Evolutionary conservation across 2,888 invertebrate genomes (phyloP).

Genomic region (Aphrophora alni): DNA sequence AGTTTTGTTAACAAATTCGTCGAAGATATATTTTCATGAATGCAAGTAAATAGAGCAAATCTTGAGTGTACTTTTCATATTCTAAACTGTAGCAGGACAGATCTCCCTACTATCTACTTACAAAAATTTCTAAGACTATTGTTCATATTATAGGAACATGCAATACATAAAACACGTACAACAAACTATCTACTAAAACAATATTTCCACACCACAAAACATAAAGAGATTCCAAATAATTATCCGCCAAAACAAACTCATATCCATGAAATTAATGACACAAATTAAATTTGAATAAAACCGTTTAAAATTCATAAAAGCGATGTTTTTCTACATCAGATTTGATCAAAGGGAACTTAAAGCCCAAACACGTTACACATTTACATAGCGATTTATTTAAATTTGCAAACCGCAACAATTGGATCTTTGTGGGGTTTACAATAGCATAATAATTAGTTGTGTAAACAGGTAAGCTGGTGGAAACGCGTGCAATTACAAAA

Average conservation of each 20-base stretch:
- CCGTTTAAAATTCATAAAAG: constrained; percentile 32
- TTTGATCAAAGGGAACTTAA: background rate
- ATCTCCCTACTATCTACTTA: too few species aligned
- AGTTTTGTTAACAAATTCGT: too few species aligned
- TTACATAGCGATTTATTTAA: constrained; percentile 35
- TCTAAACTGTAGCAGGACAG: too few species aligned
- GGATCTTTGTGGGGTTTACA: background rate
- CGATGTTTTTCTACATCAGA: background rate
- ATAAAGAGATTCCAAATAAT: too few species aligned
- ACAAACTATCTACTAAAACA: too few species aligned
- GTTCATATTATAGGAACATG: too few species aligned
- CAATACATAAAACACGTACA: too few species aligned
- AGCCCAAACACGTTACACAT: constrained; percentile 6
- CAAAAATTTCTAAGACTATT: too few species aligned
- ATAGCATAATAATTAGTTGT: background rate
- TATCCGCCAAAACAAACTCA: background rate
- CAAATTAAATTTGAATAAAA: constrained; percentile 27
- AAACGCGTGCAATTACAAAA: background rate
- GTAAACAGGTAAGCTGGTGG: background rate
- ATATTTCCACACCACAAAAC: too few species aligned
- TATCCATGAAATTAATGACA: background rate
- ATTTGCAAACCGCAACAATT: constrained; percentile 10
- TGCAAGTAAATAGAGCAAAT: too few species aligned
- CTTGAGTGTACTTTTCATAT: too few species aligned
- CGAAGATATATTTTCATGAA: too few species aligned